A percentile compares a stretch with the other conserved stretches of the same genome.
Evolutionary conservation across 2,113 vertebrate species (phyloP).

Genomic region (Odontesthes bonariensis): DNA sequence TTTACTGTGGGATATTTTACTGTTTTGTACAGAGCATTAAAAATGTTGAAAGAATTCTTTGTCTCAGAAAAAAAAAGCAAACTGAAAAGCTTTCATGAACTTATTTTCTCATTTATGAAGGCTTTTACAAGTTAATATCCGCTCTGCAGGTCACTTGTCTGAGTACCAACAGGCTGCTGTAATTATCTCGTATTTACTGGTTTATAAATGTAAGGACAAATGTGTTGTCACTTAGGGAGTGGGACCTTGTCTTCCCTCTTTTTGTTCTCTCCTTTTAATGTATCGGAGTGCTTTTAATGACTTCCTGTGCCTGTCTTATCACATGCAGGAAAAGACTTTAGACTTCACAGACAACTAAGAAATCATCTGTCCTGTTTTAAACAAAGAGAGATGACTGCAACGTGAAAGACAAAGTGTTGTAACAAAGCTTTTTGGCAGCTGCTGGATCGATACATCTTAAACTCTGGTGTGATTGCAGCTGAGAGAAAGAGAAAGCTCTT

Average conservation of each 20-base stretch:
- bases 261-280: not conserved
- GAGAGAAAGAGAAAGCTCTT: not conserved
- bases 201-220: constrained; percentile 11
- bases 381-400: not conserved
- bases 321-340: not conserved
- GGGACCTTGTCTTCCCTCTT: not conserved
- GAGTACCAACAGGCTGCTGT: constrained; percentile 9
- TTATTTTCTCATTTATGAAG: not conserved
- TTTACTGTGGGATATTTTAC: not conserved
- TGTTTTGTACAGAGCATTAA: not conserved
- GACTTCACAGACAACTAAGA: not conserved
- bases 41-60: not conserved
- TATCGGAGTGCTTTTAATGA: not conserved
- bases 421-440: not conserved
- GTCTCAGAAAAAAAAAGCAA: not conserved
- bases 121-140: constrained; percentile 11
- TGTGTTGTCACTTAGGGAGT: not conserved
- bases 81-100: not conserved
- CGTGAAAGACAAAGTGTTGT: no score
- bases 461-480: not conserved
- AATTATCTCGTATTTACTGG: constrained; percentile 28
- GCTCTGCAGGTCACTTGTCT: constrained; percentile 11
- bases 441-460: constrained; percentile 28
- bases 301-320: not conserved
- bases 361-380: constrained; percentile 8